Base-by-base conservation (phyloP, 2,888 invertebrate species). In the Seira musarum region DNA sequence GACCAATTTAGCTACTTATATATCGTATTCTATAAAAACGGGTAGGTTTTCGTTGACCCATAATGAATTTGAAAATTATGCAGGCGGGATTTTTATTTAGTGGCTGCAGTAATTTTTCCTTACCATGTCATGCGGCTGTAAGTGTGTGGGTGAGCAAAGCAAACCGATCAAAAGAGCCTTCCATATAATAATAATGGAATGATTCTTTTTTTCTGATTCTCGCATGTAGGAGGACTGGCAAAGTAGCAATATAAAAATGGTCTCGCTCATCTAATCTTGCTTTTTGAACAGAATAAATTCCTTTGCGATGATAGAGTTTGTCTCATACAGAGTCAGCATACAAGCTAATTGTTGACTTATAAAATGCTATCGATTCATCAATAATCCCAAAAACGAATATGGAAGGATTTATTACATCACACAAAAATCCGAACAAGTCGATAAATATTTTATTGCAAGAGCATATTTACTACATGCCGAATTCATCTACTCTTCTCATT, bases 221-320 rank as follows among this genome's bases (percentile, higher is more conserved):
- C 30, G 75, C 40, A 68, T 72, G 81, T 81, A 76, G 81, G 81
- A 76, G 81, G 81, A 80, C 75, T 60, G 76, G 74, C 75, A 78
- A 77, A 70, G 64, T 77, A 24, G 67, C 25, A 24, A 65, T 53
- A 65, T 17, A 65, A 65, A 15, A 65, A 30, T 30, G 30, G 8
- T 30, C 30, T 30, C 30, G 2, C 30, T 2, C 30, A n/a, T 10
- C 1, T 60, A 63, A 22, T 67, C 6, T 46, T 53, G 17, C 30
- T n/a, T 15, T 46, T 30, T 63, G 35, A 64, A 69, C n/a, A 77
- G 53, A 70, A 30, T 6, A 65, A 57, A 74, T 78, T 80, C 80
- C 25, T 69, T 40, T 24, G 74, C 63, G 80, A 80, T 74, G 79
- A 79, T n/a, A n/a, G n/a, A n/a, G n/a, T n/a, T n/a, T n/a, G n/a